These are phyloP conservation scores for Ephialtes manifestator DNA, from an alignment of 2,888 invertebrate species.

Conservation along the genomic window DNA sequence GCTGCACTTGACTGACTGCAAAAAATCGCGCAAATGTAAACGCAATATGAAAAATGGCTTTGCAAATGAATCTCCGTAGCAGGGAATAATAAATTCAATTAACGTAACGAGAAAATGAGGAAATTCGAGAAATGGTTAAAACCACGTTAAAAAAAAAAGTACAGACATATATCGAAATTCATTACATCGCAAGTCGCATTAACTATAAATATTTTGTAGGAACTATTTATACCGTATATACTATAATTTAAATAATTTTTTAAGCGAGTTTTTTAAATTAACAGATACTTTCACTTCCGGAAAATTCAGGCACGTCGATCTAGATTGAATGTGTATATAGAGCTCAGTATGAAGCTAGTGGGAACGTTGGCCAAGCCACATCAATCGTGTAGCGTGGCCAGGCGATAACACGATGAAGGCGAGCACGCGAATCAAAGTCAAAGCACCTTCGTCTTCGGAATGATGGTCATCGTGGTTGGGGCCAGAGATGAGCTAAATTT, in stretches of 20 bases:
- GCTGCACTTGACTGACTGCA: not conserved
- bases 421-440: slow-evolving; percentile 66
- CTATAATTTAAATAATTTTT: not conserved
- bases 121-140: not conserved
- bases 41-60: not conserved
- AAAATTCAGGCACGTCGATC: not conserved
- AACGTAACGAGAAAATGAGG: not conserved
- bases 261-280: not conserved
- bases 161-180: too few species aligned
- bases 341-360: slow-evolving; percentile 21
- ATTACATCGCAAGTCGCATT: too few species aligned
- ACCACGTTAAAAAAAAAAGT: too few species aligned
- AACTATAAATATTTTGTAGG: too few species aligned
- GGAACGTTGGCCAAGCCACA: slow-evolving; percentile 57
- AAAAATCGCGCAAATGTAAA: not conserved
- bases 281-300: not conserved
- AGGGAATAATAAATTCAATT: not conserved
- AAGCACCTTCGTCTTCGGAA: slow-evolving; percentile 61
- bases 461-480: slow-evolving; percentile 65
- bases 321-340: slow-evolving; percentile 11
- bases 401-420: slow-evolving; percentile 40
- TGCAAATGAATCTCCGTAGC: not conserved
- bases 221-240: too few species aligned
- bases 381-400: slow-evolving; percentile 57
- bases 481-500: slow-evolving; percentile 66